Evolutionary conservation across 2,888 invertebrate genomes (phyloP).

Genomic region (Phymatocera aterrima): DNA sequence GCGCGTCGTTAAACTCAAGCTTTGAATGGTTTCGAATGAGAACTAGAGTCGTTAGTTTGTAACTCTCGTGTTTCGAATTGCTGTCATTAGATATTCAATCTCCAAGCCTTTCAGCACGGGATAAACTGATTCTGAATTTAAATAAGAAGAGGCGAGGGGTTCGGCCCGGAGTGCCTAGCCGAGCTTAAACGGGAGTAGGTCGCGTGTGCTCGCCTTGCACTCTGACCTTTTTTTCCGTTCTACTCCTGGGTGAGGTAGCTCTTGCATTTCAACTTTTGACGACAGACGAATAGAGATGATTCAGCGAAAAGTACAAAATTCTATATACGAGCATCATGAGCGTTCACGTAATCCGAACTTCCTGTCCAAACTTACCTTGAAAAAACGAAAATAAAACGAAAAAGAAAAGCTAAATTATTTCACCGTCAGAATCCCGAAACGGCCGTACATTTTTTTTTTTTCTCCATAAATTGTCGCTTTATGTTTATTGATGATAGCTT

Average conservation of each 20-base stretch:
- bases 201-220: conserved; percentile 21
- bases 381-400: no score
- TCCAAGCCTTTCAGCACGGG: conserved; percentile 35
- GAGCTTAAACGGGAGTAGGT: conserved; percentile 40
- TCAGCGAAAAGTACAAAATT: neutral
- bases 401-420: no score
- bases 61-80: conserved; percentile 41
- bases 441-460: no score
- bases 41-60: conserved; percentile 33
- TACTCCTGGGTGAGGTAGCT: neutral
- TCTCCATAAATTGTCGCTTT: no score
- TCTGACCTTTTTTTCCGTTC: conserved; percentile 1
- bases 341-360: no score
- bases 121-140: conserved; percentile 42
- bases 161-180: neutral
- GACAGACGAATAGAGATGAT: neutral
- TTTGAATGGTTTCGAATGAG: conserved; percentile 23
- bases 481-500: no score
- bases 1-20: conserved; percentile 3
- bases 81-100: conserved; percentile 43
- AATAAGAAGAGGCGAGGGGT: conserved; percentile 33
- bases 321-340: no score
- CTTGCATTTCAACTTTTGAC: neutral
- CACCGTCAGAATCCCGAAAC: no score
- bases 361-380: no score